These are phyloP conservation scores for Cantharis rufa DNA, from an alignment of 2,888 invertebrate species.

Conservation along the genomic window DNA sequence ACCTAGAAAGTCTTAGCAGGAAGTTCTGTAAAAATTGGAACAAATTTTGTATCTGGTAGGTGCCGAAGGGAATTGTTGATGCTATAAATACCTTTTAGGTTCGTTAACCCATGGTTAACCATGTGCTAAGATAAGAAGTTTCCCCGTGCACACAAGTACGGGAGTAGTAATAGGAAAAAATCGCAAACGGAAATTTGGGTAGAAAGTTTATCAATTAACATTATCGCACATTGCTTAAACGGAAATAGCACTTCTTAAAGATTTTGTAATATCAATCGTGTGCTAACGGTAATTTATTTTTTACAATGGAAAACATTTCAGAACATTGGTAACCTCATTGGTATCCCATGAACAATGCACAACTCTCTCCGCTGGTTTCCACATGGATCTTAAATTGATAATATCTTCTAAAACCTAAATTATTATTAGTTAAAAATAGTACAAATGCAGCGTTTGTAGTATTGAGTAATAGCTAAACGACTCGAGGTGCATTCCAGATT, in stretches of 20 bases:
- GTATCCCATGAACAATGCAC: slow-evolving; percentile 9
- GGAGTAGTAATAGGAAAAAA: neutral
- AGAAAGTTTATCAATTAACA: neutral
- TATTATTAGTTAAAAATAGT: slow-evolving; percentile 7
- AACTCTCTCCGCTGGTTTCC: slow-evolving; percentile 25
- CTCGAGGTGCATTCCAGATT: slow-evolving; percentile 18
- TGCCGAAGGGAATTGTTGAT: neutral
- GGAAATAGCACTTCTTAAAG: neutral
- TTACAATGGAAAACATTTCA: slow-evolving; percentile 20
- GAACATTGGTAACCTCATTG: slow-evolving; percentile 28
- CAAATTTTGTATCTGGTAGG: neutral
- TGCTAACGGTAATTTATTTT: slow-evolving; percentile 18
- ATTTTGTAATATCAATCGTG: slow-evolving; percentile 4
- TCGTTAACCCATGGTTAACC: neutral
- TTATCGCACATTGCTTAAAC: neutral
- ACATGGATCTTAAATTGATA: slow-evolving; percentile 20
- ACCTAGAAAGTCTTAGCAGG: too few relatives aligned
- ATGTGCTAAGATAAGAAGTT: neutral
- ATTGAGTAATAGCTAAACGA: slow-evolving; percentile 16
- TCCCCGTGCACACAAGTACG: neutral
- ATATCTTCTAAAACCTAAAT: slow-evolving; percentile 18
- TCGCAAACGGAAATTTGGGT: neutral
- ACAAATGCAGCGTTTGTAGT: slow-evolving; percentile 23
- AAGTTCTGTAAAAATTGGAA: too few relatives aligned
- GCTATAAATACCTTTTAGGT: neutral